Evolutionary conservation across 1,140 invertebrate genomes (phyloP).

Genomic region (Panagrolaimus sp.): DNA sequence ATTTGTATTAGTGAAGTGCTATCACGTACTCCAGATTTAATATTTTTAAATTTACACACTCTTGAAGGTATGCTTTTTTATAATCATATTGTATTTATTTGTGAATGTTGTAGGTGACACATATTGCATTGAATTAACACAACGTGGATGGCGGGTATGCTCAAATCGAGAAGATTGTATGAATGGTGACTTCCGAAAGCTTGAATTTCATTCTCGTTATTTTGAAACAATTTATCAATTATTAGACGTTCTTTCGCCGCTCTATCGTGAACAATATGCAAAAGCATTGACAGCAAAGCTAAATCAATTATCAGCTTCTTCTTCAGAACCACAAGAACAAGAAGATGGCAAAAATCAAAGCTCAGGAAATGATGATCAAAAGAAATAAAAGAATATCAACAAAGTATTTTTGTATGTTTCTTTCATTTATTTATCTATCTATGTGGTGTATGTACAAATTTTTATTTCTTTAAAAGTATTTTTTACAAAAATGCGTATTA

Average conservation of each 20-base stretch:
- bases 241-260: not conserved
- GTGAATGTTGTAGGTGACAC: constrained; percentile 31
- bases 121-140: constrained; percentile 39
- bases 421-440: no score
- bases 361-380: no score
- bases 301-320: not conserved
- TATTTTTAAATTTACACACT: constrained; percentile 40
- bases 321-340: no score
- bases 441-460: constrained; percentile 1
- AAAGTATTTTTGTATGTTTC: not conserved
- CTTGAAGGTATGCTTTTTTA: constrained; percentile 43
- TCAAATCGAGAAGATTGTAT: constrained; percentile 38
- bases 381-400: not conserved
- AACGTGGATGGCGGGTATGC: constrained; percentile 36
- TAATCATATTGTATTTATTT: no score
- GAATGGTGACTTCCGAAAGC: constrained; percentile 35
- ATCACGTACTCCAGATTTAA: constrained; percentile 28
- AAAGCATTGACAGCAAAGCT: not conserved
- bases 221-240: constrained; percentile 9
- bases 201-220: not conserved
- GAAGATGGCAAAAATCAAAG: no score
- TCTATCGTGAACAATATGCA: not conserved
- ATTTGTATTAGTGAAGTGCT: constrained; percentile 29
- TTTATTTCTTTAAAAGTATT: constrained; percentile 11
- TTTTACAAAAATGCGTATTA: not conserved